Evolutionary conservation across 92 coral and sea anemone species (phyloP), one percentile per base, ranked within the genome.

Genomic region (Actinernus sp.): DNA sequence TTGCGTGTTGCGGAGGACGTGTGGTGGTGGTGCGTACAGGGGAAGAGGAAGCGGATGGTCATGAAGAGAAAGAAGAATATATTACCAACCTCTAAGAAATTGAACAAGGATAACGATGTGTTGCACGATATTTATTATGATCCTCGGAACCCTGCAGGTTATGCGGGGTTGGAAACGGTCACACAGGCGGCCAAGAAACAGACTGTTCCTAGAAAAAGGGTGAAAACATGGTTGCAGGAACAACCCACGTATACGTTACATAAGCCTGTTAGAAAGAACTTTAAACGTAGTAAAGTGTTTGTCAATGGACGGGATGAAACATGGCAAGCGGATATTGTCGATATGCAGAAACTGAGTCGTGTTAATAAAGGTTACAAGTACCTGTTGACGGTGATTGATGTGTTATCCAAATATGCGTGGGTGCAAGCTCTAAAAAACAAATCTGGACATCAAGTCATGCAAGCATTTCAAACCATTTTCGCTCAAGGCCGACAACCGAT

Each of bases 381-480:
- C 22, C 13, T 59, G 25, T 26, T 59, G 27, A 32, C 65, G 8
- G 39, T 37, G 11, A 59, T 59, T 8, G 65, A 59, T 36, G 27
- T 32, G 2, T 23, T 59, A 21, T 59, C 65, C 3, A 32, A 36
- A 18, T 36, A 32, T 16, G 65, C 65, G 5, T 59, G 26, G 48
- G 65, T 59, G 11, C 48, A 2, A 3, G 22, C 65, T 4, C 4
- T 59, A 22, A 59, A 59, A 21, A 12, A 8, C 27, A 59, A 59
- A 33, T 10, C 65, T 4, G 65, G 47, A 3, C 19, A 31, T 18
- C 4, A 5, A 13, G 26, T 59, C n/a, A 23, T 59, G 1, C 12
- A 67, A 30, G 74, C 74, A 3, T 67, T 67, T 54, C 36, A 50
- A 52, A 3, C 22, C 7, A 67, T 67, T 7, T 49, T 67, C 8